A percentile compares a stretch with the other conserved stretches of the same genome.
Conservation (phyloP, 1,140 invertebrate genomes). For the Philaenus spumarius region DNA sequence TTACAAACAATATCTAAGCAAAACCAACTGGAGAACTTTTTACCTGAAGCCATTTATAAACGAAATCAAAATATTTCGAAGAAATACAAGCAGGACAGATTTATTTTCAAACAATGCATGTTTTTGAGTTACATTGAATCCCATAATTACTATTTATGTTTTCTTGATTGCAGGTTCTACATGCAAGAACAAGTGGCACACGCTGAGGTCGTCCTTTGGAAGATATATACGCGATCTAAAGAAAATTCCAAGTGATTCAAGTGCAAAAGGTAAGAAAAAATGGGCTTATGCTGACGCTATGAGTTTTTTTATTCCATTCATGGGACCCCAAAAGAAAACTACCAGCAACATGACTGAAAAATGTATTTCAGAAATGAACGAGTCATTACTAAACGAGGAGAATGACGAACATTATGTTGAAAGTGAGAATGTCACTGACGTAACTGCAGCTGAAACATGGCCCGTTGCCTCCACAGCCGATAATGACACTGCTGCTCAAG, state of each 20-base stretch:
- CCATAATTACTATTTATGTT: background rate
- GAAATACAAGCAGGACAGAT: too few species aligned
- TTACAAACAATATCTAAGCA: background rate
- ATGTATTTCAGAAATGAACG: background rate
- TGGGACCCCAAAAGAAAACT: conserved; percentile 5
- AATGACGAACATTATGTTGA: background rate
- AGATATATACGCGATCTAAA: conserved; percentile 11
- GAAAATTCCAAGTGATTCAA: conserved; percentile 11
- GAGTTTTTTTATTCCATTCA: conserved; percentile 9
- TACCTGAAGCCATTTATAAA: too few species aligned
- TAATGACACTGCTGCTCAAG: background rate
- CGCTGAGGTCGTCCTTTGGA: conserved; percentile 8
- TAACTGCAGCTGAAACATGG: background rate
- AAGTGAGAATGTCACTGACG: background rate
- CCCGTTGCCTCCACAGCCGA: too few species aligned
- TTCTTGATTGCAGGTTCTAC: conserved; percentile 4
- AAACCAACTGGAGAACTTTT: too few species aligned
- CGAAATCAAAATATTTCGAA: too few species aligned
- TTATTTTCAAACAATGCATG: too few species aligned
- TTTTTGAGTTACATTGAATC: background rate
- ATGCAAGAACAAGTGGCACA: conserved; percentile 14
- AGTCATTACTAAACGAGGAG: background rate
- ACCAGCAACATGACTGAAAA: conserved; percentile 1
- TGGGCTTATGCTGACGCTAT: conserved; percentile 15
- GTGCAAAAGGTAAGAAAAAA: conserved; percentile 13